Conservation (phyloP, 2,113 vertebrate species). For the Bubo blakistoni region DNA sequence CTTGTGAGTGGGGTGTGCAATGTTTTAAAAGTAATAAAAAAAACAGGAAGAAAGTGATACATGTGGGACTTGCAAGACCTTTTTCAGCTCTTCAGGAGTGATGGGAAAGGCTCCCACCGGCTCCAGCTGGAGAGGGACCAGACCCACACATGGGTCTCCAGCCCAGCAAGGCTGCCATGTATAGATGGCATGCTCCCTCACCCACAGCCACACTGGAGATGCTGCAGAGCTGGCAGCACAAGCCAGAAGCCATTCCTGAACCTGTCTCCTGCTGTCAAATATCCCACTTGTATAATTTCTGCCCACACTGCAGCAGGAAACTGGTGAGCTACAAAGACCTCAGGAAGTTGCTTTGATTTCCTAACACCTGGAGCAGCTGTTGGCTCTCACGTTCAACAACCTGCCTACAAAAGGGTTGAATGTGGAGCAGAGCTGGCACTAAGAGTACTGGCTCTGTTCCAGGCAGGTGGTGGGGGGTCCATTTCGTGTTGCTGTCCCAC, state of each 20-base stretch:
- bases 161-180: rapidly evolving
- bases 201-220: rapidly evolving
- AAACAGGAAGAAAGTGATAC: not conserved
- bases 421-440: not conserved
- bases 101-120: not conserved
- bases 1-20: not conserved
- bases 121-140: not conserved
- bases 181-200: not conserved
- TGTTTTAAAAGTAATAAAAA: not conserved
- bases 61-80: not conserved
- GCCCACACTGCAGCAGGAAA: not conserved
- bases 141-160: not conserved
- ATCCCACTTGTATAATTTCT: not conserved
- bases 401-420: not conserved
- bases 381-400: not conserved
- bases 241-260: not conserved
- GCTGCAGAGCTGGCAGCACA: not conserved
- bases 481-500: not conserved
- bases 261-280: not conserved
- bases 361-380: not conserved
- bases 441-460: not conserved
- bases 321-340: not conserved
- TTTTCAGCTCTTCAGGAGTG: not conserved
- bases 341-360: not conserved
- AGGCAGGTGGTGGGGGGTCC: not conserved